Conservation (phyloP, 2,888 invertebrate genomes). For the Lasioglossum calceatum region DNA sequence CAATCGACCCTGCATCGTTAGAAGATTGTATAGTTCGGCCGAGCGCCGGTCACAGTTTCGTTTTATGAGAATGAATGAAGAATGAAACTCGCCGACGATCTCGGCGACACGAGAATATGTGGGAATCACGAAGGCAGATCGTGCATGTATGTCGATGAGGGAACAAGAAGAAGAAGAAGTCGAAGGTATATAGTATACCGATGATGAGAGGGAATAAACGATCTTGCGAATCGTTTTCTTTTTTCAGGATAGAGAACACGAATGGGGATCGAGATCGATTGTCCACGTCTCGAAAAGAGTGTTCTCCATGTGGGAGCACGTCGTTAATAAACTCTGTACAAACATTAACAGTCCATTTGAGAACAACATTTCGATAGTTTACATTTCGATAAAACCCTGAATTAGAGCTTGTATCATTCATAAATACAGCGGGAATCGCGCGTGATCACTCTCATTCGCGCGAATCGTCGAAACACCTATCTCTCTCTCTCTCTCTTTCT, state of each 20-base stretch:
- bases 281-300: slow-evolving; percentile 48
- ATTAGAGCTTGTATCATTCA: slow-evolving; percentile 33
- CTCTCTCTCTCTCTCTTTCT: background rate
- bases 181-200: background rate
- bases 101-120: background rate
- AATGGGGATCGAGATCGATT: slow-evolving; percentile 31
- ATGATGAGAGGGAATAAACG: slow-evolving; percentile 2
- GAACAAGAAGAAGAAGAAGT: slow-evolving; percentile 8
- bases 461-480: slow-evolving; percentile 19
- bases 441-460: slow-evolving; percentile 15
- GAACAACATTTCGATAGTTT: slow-evolving; percentile 72
- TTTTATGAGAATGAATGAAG: background rate
- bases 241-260: slow-evolving; percentile 8
- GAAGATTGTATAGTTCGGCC: slow-evolving; percentile 51
- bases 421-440: slow-evolving; percentile 37
- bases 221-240: slow-evolving; percentile 11
- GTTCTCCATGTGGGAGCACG: slow-evolving; percentile 62
- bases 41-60: slow-evolving; percentile 26
- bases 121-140: slow-evolving; percentile 6
- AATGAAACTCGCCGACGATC: background rate
- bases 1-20: slow-evolving; percentile 37
- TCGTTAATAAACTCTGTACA: slow-evolving; percentile 81
- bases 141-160: background rate
- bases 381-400: slow-evolving; percentile 50
- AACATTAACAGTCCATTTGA: slow-evolving; percentile 80